These are phyloP conservation scores for Eurystomus gularis DNA, from an alignment of 2,113 vertebrate genomes.

Conservation along the genomic window DNA sequence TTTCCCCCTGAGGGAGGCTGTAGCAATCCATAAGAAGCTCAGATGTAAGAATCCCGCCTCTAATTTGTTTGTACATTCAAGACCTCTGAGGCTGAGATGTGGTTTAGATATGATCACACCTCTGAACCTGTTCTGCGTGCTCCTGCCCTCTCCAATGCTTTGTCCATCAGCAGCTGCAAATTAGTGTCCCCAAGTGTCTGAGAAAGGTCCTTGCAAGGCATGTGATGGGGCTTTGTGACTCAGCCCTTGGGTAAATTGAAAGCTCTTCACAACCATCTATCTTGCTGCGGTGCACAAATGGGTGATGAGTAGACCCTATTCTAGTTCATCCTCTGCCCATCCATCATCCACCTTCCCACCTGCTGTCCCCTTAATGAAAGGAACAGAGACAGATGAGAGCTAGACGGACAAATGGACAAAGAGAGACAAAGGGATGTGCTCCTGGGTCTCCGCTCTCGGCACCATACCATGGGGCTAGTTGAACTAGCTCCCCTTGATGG, in stretches of 20 bases:
- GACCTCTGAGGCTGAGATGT: not conserved
- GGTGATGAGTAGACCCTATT: constrained; percentile 2
- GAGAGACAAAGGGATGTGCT: not conserved
- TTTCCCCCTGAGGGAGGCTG: not conserved
- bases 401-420: not conserved
- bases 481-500: not conserved
- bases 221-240: not conserved
- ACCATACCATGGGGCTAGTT: not conserved
- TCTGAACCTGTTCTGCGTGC: not conserved
- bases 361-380: not conserved
- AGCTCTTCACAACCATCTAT: not conserved
- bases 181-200: not conserved
- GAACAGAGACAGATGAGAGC: not conserved
- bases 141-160: not conserved
- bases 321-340: not conserved
- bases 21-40: not conserved
- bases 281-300: not conserved
- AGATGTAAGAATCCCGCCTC: not conserved
- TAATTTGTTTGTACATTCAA: not conserved
- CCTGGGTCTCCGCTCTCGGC: not conserved
- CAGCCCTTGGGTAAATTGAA: not conserved
- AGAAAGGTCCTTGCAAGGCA: not conserved
- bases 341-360: not conserved
- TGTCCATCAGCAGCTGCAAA: not conserved
- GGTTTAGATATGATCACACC: not conserved